Base-by-base conservation (phyloP, 2,888 invertebrate species). In the Junonia oenone region DNA sequence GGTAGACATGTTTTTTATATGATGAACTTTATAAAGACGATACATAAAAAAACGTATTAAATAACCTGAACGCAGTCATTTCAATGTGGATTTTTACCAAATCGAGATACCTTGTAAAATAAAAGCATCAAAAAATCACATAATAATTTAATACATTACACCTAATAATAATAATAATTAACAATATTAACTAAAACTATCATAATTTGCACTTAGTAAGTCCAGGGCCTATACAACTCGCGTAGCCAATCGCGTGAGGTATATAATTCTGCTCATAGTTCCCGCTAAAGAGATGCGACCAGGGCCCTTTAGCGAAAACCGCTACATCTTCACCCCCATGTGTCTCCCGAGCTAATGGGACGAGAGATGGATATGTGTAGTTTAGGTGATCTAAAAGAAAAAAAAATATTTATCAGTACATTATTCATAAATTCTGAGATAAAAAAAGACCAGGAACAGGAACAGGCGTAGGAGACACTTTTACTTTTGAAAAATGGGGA, bases 291-390 rank as follows among this genome's bases (percentile, higher is more conserved):
- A 97, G 86, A 72, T 97, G 96, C 0, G 96, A 85, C 94, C 95
- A 94, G 1, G 96, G 96, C 17, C 94, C 97, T 9, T 80, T 83
- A 0, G 96, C 96, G 76, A 93, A 96, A 0, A 96, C 93, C 0
- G 93, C 92, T 0, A 96, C 96, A 75, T 96, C 96, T 61, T 96
- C 96, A 0, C 95, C 95, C 0, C 94, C 95, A 66, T 95, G 95
- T 0, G 95, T 94, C 69, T 95, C 95, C 13, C 90, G 77, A 0
- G 69, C 38, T 33, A 93, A 81, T 0, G 95, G 95, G 0, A 92
- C 91, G 0, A 93, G 78, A 0, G 94, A 79, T 0, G 95, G 94
- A 67, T 91, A 94, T 0, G 80, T 75, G 73, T 82, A 92, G 67
- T 91, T 83, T 0, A 77, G 59, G 52, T 76, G 70, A 45, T 68